Percentiles rank a stretch among this genome's conserved stretches.
Conservation (phyloP, 2,797 vertebrate species). For the Halcyon badia region DNA sequence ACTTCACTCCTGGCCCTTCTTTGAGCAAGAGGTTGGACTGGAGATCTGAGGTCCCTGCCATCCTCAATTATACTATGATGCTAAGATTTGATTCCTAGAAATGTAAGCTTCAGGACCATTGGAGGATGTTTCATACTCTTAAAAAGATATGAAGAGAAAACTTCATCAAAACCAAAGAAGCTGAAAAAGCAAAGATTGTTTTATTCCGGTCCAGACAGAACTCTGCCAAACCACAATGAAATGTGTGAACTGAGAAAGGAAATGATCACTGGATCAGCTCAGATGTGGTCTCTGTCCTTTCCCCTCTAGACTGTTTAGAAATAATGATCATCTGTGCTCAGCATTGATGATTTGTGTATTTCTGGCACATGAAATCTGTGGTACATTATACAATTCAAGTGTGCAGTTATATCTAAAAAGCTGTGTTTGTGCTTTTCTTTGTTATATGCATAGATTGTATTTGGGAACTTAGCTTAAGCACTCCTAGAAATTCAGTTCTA, state of each 20-base stretch:
- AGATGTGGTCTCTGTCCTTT: not conserved
- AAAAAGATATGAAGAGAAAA: not conserved
- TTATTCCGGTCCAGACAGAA: not conserved
- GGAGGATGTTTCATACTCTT: not conserved
- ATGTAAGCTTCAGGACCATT: not conserved
- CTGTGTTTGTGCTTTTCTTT: not conserved
- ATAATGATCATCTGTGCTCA: not conserved
- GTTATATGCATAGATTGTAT: not conserved
- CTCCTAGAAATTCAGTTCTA: not conserved
- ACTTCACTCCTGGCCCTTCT: not conserved
- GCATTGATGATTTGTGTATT: not conserved
- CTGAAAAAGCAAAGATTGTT: not conserved
- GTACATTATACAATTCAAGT: not conserved
- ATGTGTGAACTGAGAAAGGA: not conserved
- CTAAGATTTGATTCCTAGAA: not conserved
- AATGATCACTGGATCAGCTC: not conserved
- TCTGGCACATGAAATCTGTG: not conserved
- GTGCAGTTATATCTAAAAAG: not conserved
- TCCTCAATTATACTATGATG: not conserved
- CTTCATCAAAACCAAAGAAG: not conserved
- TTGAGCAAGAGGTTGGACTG: not conserved
- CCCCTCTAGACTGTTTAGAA: not conserved
- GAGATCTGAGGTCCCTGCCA: not conserved
- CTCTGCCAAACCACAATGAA: not conserved
- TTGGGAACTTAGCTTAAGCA: not conserved